Evolutionary conservation across 2,888 invertebrate genomes (phyloP).

Genomic region (Druceiella hillmani): DNA sequence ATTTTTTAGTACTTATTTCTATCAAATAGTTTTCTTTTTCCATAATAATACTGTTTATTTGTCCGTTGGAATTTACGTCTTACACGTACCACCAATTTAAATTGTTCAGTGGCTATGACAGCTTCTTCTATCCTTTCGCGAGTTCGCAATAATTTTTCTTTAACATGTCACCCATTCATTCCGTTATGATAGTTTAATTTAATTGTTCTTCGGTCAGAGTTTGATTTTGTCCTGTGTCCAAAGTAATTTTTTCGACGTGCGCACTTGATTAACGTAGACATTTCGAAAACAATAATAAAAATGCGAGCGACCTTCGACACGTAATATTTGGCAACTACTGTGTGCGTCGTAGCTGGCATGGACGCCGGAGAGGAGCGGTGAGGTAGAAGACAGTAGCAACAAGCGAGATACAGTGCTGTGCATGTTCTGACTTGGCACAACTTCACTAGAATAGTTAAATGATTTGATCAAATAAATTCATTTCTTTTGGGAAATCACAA

Average conservation of each 20-base stretch:
- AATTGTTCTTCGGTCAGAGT: background rate
- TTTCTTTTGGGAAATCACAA: background rate
- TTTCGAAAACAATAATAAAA: no score
- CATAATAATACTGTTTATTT: background rate
- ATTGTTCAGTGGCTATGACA: background rate
- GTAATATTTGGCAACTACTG: no score
- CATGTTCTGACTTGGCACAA: no score
- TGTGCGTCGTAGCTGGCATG: no score
- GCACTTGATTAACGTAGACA: no score
- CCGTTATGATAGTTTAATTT: background rate
- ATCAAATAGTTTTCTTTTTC: background rate
- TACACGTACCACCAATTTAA: background rate
- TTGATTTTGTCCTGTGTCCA: constrained; percentile 1
- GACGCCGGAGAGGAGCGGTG: no score
- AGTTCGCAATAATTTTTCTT: background rate
- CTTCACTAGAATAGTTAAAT: background rate
- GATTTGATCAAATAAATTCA: background rate
- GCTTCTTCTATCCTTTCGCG: constrained; percentile 1
- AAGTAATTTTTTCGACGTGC: background rate
- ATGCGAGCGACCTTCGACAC: no score
- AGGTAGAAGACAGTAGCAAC: no score
- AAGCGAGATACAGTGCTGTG: no score
- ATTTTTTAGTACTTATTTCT: constrained; percentile 1
- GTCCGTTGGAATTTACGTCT: no score
- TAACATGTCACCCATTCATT: background rate